Conservation (phyloP, 1,140 invertebrate genomes). For the Parapsyche elsis region DNA sequence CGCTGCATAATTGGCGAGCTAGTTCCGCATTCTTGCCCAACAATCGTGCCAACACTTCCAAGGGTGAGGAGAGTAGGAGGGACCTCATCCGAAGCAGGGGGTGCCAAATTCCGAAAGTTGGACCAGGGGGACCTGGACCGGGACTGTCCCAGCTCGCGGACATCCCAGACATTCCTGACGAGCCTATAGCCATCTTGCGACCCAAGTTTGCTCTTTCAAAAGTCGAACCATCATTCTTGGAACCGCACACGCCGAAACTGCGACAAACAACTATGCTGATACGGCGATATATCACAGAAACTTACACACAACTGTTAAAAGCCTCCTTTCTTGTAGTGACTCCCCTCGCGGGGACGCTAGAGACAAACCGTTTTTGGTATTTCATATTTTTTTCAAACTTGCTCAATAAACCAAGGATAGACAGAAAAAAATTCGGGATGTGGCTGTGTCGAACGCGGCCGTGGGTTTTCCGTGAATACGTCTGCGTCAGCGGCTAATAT, state of each 20-base stretch:
- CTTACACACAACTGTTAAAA: too few relatives aligned
- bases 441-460: too few relatives aligned
- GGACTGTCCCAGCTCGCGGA: neutral
- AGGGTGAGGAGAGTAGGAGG: neutral
- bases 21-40: conserved; percentile 6
- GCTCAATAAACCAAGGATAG: too few relatives aligned
- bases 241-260: neutral
- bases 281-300: neutral
- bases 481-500: too few relatives aligned
- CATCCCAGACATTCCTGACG: conserved; percentile 14
- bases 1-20: neutral
- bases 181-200: conserved; percentile 9
- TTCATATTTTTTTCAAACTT: too few relatives aligned
- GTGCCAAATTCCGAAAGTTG: conserved; percentile 8
- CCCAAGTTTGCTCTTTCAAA: conserved; percentile 6
- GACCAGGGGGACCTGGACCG: neutral
- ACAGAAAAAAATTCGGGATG: too few relatives aligned
- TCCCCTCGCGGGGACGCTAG: too few relatives aligned
- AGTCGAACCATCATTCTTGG: conserved; percentile 24
- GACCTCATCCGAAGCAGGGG: too few relatives aligned
- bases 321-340: too few relatives aligned
- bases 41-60: conserved; percentile 21
- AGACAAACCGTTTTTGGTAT: too few relatives aligned
- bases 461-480: too few relatives aligned
- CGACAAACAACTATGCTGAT: conserved; percentile 2